These are phyloP conservation scores for Pteronotus mesoamericanus DNA, from an alignment of 2,797 vertebrate genomes.

Conservation along the genomic window DNA sequence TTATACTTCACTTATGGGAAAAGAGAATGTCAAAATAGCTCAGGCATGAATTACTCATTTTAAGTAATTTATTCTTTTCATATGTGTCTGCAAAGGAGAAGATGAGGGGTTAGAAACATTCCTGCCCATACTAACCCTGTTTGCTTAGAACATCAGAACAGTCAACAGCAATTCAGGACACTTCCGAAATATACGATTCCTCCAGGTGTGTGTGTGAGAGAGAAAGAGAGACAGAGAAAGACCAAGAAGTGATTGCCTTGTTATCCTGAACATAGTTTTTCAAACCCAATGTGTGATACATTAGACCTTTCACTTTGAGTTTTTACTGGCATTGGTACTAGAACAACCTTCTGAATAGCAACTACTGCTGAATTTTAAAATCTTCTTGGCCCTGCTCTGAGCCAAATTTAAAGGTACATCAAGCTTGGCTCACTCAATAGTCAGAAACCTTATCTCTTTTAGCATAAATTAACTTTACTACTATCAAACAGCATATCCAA, in stretches of 20 bases:
- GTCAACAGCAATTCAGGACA: not conserved
- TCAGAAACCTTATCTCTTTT: constrained; percentile 72
- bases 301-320: constrained; percentile 80
- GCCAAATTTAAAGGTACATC: constrained; percentile 75
- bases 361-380: constrained; percentile 82
- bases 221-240: not conserved
- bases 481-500: constrained; percentile 13
- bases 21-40: not conserved
- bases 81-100: not conserved
- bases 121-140: not conserved
- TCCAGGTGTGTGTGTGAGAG: not conserved
- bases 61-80: not conserved
- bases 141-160: constrained; percentile 25
- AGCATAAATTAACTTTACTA: constrained; percentile 73
- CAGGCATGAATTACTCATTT: not conserved
- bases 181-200: constrained; percentile 67
- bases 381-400: constrained; percentile 68
- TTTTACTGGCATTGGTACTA: constrained; percentile 81
- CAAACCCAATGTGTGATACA: constrained; percentile 76
- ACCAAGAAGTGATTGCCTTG: constrained; percentile 57
- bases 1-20: not conserved
- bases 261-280: constrained; percentile 73
- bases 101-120: not conserved
- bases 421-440: constrained; percentile 58
- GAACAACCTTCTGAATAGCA: constrained; percentile 80